Conservation (phyloP, 2,797 vertebrate genomes). For the Carapus acus region DNA sequence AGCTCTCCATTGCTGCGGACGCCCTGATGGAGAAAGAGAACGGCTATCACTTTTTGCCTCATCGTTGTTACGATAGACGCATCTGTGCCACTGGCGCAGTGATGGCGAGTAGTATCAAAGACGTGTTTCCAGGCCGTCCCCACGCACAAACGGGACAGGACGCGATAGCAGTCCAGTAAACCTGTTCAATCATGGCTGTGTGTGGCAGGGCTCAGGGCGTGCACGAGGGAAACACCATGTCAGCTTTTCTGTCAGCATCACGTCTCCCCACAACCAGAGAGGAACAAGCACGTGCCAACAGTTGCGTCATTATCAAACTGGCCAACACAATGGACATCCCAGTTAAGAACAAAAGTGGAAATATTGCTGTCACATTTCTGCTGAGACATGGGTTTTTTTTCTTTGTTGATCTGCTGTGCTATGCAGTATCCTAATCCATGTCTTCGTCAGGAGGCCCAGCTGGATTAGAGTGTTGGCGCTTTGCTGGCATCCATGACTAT, state of each 20-base stretch:
- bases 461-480: slow-evolving; percentile 66
- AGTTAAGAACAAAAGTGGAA: slow-evolving; percentile 40
- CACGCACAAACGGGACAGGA: slow-evolving; percentile 15
- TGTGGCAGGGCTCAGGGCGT: slow-evolving; percentile 7
- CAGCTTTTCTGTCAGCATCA: slow-evolving; percentile 34
- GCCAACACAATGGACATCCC: slow-evolving; percentile 37
- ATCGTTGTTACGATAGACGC: slow-evolving; percentile 18
- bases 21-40: too few species aligned
- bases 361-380: slow-evolving; percentile 56
- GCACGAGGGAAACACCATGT: slow-evolving; percentile 8
- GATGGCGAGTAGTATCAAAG: slow-evolving; percentile 27
- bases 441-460: slow-evolving; percentile 63
- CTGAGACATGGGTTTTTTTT: slow-evolving; percentile 55
- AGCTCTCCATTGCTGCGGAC: too few species aligned
- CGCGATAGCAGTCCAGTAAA: slow-evolving; percentile 1
- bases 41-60: not conserved
- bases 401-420: slow-evolving; percentile 56
- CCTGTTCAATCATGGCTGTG: slow-evolving; percentile 33
- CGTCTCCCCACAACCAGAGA: slow-evolving; percentile 21
- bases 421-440: slow-evolving; percentile 64
- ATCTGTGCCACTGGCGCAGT: slow-evolving; percentile 12
- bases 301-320: slow-evolving; percentile 44
- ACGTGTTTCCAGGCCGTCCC: slow-evolving; percentile 11
- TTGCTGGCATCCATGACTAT: slow-evolving; percentile 54
- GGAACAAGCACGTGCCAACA: slow-evolving; percentile 4